Evolutionary conservation across 1,140 invertebrate species (phyloP).

Genomic region (Aphis gossypii): DNA sequence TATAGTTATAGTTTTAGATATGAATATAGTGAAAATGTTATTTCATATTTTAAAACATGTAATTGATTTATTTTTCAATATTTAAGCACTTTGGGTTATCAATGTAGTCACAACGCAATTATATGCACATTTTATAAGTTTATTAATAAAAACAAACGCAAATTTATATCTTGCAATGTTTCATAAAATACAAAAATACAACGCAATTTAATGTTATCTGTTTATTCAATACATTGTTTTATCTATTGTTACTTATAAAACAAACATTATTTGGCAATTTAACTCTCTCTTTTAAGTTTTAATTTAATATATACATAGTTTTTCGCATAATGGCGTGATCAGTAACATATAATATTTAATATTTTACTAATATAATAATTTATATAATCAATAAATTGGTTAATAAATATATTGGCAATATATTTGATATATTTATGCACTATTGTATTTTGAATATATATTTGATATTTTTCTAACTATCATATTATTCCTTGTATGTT

Average conservation of each 20-base stretch:
- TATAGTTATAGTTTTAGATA: not conserved
- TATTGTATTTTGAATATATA: not conserved
- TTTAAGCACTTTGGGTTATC: not conserved
- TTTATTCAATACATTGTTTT: not conserved
- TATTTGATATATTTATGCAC: not conserved
- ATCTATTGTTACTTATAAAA: not conserved
- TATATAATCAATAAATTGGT: not conserved
- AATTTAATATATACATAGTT: not conserved
- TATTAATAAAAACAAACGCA: slow-evolving; percentile 15
- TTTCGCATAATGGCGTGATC: not conserved
- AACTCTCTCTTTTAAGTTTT: not conserved
- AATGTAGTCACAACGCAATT: not conserved
- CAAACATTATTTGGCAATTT: not conserved
- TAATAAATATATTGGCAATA: not conserved
- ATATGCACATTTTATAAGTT: not conserved
- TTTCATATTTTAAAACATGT: not conserved
- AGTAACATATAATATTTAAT: not conserved
- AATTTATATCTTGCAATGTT: not conserved
- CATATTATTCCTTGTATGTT: not conserved
- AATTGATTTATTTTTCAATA: slow-evolving; percentile 41
- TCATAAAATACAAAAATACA: not conserved
- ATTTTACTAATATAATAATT: not conserved
- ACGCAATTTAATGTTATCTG: not conserved
- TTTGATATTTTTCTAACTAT: not conserved
- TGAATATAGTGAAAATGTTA: not conserved